Base-by-base conservation (phyloP, 2,888 invertebrate genomes). In the Caenorhabditis wallacei region DNA sequence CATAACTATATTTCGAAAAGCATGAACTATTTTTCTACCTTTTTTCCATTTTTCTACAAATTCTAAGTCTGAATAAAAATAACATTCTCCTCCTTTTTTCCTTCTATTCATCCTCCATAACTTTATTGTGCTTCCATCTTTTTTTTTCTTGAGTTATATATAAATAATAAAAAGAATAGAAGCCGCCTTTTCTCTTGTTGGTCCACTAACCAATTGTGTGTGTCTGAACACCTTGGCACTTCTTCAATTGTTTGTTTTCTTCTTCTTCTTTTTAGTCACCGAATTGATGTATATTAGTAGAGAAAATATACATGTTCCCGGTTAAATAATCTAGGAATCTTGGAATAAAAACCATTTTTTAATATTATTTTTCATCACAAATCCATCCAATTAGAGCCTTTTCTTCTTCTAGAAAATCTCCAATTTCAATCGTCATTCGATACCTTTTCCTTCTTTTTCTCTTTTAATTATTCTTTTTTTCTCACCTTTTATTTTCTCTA, bases 151-250 rank as follows among this genome's bases (percentile, higher is more conserved):
- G 61, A 63, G 72, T 64, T 74, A 54, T 74, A 74, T 74, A 74
- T 74, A 74, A 74, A 74, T 74, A 74, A 64, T 63, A 74, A 63
- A 61, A 74, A 72, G 53, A 63, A 72, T 63, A 46, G 54, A 48
- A 63, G 56, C 40, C 72, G 53, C 24, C 48, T 51, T 51, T 72
- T 53, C 61, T 53, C 53, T 24, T 20, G 66, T 59, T 71, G 59
- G 59, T 59, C 71, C 72, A 59, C 53, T 72, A 63, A 63, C 72
- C 72, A 63, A 53, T 72, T 72, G 72, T 63, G 61, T 61, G 72
- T 68, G 59, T 76, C 51, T 61, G 69, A 78, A 54, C 69, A 69
- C 78, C 78, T 78, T 37, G 53, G 64, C 64, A 46, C 5, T 43
- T 22, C 48, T 35, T 26, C 54, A 75, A 74, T 46, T 30, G 8